Percentiles rank a stretch among this genome's conserved stretches.
Conservation (phyloP, 2,113 vertebrate species). For the Thamnaconus septentrionalis region DNA sequence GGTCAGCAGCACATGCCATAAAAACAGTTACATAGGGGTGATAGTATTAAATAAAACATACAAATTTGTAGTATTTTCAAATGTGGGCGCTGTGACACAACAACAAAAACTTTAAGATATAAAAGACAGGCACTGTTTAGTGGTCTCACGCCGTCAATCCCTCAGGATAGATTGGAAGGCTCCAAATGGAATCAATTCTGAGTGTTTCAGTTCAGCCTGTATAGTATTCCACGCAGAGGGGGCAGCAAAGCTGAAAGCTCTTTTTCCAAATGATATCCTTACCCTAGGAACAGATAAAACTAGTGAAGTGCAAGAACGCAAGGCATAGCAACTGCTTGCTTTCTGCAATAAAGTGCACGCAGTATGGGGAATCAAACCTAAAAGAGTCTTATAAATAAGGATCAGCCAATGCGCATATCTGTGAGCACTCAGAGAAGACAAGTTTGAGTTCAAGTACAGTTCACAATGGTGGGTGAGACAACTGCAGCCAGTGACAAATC, state of each 20-base stretch:
- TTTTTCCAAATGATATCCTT: background rate
- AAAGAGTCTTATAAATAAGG: constrained; percentile 1
- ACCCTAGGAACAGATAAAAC: background rate
- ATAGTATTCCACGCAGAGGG: background rate
- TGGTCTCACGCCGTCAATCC: background rate
- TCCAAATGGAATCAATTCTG: background rate
- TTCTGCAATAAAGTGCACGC: background rate
- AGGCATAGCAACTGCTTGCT: constrained; percentile 7
- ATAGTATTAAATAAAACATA: background rate
- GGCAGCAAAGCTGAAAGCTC: background rate
- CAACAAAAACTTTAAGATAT: background rate
- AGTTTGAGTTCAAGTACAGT: background rate
- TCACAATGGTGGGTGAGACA: background rate
- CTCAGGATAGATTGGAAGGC: background rate
- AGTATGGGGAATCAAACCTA: background rate
- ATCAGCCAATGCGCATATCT: background rate
- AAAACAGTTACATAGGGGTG: background rate
- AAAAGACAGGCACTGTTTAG: background rate
- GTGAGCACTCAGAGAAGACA: background rate
- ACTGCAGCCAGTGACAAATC: background rate
- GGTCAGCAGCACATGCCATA: background rate
- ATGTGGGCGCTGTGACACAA: background rate
- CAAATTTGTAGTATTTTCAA: background rate
- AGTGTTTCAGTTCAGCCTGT: background rate
- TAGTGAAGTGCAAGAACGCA: constrained; percentile 1